A percentile compares a stretch with the other conserved stretches of the same genome.
phyloP scores from a whole-genome alignment of 2,888 invertebrate genomes.

The Caenorhabditis japonica region DNA sequence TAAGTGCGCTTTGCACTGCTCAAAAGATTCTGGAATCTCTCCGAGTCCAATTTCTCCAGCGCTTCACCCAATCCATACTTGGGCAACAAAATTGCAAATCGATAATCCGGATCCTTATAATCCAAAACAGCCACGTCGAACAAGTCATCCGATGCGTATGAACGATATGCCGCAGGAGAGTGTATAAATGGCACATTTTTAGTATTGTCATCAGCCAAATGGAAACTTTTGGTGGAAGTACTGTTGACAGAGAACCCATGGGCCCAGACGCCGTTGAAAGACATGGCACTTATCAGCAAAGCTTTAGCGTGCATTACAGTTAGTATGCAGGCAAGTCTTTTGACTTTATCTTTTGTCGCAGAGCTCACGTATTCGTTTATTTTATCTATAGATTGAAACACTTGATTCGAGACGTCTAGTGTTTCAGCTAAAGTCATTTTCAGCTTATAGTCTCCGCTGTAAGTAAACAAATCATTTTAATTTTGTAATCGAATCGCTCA shows the following conservation, averaged over 20 bases:
- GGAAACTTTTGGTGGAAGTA: conserved; percentile 15
- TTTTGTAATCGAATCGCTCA: too few species aligned
- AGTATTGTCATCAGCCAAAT: neutral
- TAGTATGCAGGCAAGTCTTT: conserved; percentile 83
- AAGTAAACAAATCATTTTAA: too few species aligned
- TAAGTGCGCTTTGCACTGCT: neutral
- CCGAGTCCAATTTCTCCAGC: conserved; percentile 17
- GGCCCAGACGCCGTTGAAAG: conserved; percentile 49
- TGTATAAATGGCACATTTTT: conserved; percentile 24
- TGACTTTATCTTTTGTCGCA: conserved; percentile 87
- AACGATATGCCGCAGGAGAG: conserved; percentile 8
- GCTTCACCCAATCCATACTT: conserved; percentile 55
- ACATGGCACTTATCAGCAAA: conserved; percentile 49
- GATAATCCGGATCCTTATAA: conserved; percentile 56
- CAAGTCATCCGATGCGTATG: conserved; percentile 35
- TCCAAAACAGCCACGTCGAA: conserved; percentile 45
- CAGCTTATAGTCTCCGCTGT: conserved; percentile 1
- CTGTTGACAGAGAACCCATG: conserved; percentile 13
- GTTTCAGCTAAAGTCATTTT: conserved; percentile 23
- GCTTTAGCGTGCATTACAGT: conserved; percentile 42
- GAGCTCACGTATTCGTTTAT: conserved; percentile 89
- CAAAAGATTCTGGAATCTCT: conserved; percentile 16
- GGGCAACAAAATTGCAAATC: conserved; percentile 66
- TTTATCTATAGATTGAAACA: conserved; percentile 66
- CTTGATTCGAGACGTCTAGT: conserved; percentile 10